Conservation (phyloP, 2,113 vertebrate genomes). For the Spheniscus mendiculus region DNA sequence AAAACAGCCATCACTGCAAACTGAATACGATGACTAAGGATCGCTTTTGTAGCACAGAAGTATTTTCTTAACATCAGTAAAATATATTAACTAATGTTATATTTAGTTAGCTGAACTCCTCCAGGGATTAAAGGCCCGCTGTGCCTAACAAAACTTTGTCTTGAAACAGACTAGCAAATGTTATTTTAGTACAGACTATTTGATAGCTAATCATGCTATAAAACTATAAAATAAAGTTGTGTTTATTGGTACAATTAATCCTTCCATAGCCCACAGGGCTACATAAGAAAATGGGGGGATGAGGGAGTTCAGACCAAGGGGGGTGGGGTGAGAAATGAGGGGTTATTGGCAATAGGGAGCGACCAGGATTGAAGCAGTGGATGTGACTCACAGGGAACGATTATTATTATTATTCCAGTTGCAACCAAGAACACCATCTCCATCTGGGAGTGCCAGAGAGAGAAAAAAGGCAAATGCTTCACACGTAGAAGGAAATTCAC, state of each 20-base stretch:
- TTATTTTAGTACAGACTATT: slow-evolving; percentile 60
- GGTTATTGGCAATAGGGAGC: neutral
- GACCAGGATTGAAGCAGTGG: neutral
- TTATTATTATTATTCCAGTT: neutral
- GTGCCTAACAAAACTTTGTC: slow-evolving; percentile 67
- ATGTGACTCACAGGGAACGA: neutral
- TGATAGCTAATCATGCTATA: slow-evolving; percentile 65
- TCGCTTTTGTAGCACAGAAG: neutral
- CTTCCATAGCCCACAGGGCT: slow-evolving; percentile 40
- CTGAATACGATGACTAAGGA: neutral
- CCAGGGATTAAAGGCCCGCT: slow-evolving; percentile 45
- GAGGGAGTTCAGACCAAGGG: neutral
- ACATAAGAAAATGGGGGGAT: neutral
- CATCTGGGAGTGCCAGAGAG: neutral
- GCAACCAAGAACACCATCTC: neutral
- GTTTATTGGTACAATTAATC: slow-evolving; percentile 72
- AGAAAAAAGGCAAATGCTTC: neutral
- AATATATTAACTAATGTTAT: slow-evolving; percentile 70
- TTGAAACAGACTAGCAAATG: slow-evolving; percentile 48
- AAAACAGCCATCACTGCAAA: neutral
- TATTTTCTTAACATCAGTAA: slow-evolving; percentile 64
- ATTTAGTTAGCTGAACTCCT: slow-evolving; percentile 63
- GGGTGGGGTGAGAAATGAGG: neutral
- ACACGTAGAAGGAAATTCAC: neutral
- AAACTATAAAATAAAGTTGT: slow-evolving; percentile 64